phyloP scores from a whole-genome alignment of 2,888 invertebrate species.

The Odontothrips loti region DNA sequence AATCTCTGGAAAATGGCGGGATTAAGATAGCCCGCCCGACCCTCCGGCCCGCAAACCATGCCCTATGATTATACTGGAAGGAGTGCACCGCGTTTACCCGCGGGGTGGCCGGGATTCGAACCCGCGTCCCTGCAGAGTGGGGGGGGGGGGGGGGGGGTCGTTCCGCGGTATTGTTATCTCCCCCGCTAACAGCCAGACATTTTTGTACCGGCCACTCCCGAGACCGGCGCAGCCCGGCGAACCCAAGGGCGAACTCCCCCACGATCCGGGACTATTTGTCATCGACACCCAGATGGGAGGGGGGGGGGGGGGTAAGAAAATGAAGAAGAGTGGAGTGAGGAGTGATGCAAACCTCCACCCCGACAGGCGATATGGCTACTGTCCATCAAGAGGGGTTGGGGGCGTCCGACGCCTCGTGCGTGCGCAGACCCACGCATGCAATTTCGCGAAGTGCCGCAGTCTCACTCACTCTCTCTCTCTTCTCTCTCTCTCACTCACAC shows the following conservation, averaged over 20 bases:
- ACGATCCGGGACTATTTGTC: background rate
- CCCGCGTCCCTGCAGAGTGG: background rate
- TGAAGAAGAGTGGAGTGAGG: background rate
- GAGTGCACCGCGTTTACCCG: background rate
- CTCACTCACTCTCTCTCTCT: background rate
- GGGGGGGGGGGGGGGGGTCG: background rate
- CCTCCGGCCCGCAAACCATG: background rate
- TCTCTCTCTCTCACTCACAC: background rate
- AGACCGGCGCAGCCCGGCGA: background rate
- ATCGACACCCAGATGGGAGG: background rate
- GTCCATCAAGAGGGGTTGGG: background rate
- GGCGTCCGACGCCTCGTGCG: background rate
- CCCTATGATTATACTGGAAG: background rate
- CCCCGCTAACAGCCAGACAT: background rate
- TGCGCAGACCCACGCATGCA: background rate
- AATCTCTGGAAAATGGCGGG: conserved; percentile 17
- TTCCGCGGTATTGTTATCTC: conserved; percentile 6
- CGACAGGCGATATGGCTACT: no score
- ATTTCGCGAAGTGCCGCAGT: background rate
- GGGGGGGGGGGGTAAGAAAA: background rate
- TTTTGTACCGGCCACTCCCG: background rate
- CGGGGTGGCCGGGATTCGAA: no score
- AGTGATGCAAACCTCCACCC: no score
- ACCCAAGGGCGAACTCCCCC: background rate
- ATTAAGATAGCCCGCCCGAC: conserved; percentile 6